Percentiles rank a stretch among this genome's conserved stretches.
Conservation (phyloP, 2,113 vertebrate species). For the Taxidea taxus region DNA sequence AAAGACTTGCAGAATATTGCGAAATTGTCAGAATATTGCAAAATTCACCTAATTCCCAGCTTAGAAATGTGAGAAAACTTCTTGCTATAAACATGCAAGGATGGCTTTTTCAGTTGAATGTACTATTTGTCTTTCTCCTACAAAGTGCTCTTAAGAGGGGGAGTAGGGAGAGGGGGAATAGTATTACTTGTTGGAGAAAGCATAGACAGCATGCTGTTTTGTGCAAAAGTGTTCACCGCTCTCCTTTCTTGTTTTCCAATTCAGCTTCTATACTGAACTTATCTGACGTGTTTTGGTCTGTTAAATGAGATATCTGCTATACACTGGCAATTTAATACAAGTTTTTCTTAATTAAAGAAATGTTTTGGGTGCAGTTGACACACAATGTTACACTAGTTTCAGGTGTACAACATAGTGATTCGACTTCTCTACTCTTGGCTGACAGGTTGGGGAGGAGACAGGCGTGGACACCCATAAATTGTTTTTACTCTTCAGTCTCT, state of each 20-base stretch:
- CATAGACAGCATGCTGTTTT: not conserved
- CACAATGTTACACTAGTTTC: not conserved
- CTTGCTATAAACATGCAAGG: not conserved
- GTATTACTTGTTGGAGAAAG: not conserved
- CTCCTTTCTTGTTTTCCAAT: not conserved
- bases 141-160: not conserved
- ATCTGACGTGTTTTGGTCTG: not conserved
- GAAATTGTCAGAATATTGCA: not conserved
- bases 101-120: not conserved
- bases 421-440: not conserved
- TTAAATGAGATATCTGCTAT: not conserved
- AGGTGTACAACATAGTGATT: not conserved
- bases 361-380: not conserved
- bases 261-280: not conserved
- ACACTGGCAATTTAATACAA: not conserved
- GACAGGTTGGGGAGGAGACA: not conserved
- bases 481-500: not conserved
- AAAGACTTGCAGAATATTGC: not conserved
- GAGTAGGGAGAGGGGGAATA: fast-evolving
- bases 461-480: not conserved
- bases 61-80: not conserved
- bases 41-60: not conserved
- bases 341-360: not conserved
- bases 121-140: not conserved
- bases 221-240: not conserved